phyloP scores from a whole-genome alignment of 2,888 invertebrate species.

The Taphrorychus bicolor region DNA sequence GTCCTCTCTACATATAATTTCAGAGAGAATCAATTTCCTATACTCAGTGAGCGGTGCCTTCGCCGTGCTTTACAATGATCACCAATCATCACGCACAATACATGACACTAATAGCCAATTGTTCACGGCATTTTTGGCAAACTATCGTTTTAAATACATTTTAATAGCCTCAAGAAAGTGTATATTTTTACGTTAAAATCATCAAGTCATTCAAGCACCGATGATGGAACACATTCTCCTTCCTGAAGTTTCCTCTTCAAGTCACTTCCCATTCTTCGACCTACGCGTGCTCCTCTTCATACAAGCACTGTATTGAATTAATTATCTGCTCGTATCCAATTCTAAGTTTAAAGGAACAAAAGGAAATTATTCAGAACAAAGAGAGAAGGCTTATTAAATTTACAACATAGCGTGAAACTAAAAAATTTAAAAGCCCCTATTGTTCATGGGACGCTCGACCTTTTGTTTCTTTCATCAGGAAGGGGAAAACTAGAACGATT shows the following conservation, averaged over 20 bases:
- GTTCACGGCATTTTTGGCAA: constrained; percentile 6
- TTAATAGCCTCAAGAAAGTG: constrained; percentile 11
- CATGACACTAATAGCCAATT: neutral
- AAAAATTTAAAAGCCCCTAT: no score
- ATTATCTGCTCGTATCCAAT: no score
- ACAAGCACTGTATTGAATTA: no score
- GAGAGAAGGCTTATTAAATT: neutral
- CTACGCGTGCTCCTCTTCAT: no score
- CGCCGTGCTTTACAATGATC: constrained; percentile 1
- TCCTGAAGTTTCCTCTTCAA: neutral
- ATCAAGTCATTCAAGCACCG: neutral
- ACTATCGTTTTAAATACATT: neutral
- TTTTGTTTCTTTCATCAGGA: neutral
- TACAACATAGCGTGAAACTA: neutral
- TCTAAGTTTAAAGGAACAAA: no score
- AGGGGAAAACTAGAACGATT: neutral
- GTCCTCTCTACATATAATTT: no score
- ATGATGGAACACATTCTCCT: neutral
- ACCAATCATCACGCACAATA: constrained; percentile 14
- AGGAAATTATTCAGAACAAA: neutral
- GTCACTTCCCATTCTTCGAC: no score
- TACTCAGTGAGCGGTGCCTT: no score
- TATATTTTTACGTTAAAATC: neutral
- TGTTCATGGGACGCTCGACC: neutral
- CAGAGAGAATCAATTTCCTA: no score